Conservation (phyloP, 2,888 invertebrate species). For the Orthosia cruda region DNA sequence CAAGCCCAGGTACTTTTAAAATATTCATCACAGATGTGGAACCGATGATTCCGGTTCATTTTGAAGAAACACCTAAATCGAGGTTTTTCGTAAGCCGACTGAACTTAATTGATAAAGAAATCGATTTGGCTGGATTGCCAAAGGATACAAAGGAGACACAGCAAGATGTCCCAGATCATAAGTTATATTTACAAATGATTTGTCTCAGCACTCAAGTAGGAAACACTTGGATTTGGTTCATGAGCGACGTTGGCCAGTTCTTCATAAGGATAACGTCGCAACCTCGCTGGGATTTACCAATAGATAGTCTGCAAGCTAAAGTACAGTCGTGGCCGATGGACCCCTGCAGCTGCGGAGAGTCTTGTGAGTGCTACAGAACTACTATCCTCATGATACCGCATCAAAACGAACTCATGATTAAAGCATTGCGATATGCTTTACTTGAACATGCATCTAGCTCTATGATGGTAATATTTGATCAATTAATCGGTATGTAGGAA, state of each 20-base stretch:
- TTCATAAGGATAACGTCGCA: conserved; percentile 85
- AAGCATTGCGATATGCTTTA: conserved; percentile 83
- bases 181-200: conserved; percentile 83
- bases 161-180: conserved; percentile 80
- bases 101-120: conserved; percentile 84
- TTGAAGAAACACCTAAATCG: conserved; percentile 74
- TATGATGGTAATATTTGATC: conserved; percentile 86
- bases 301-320: conserved; percentile 83
- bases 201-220: conserved; percentile 84
- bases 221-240: conserved; percentile 88
- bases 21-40: conserved; percentile 83
- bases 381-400: conserved; percentile 84
- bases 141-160: conserved; percentile 83
- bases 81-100: conserved; percentile 83
- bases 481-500: conserved; percentile 80
- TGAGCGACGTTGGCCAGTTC: conserved; percentile 85
- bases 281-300: conserved; percentile 85
- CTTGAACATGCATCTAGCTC: conserved; percentile 82
- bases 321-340: conserved; percentile 84
- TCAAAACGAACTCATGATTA: conserved; percentile 86
- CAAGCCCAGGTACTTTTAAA: conserved; percentile 71
- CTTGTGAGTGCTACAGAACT: conserved; percentile 87
- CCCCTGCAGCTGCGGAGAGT: conserved; percentile 86
- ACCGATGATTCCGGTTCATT: conserved; percentile 80
- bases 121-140: conserved; percentile 78